A percentile compares a stretch with the other conserved stretches of the same genome.
Conservation (phyloP, 2,113 vertebrate species). For the Cynocephalus volans region DNA sequence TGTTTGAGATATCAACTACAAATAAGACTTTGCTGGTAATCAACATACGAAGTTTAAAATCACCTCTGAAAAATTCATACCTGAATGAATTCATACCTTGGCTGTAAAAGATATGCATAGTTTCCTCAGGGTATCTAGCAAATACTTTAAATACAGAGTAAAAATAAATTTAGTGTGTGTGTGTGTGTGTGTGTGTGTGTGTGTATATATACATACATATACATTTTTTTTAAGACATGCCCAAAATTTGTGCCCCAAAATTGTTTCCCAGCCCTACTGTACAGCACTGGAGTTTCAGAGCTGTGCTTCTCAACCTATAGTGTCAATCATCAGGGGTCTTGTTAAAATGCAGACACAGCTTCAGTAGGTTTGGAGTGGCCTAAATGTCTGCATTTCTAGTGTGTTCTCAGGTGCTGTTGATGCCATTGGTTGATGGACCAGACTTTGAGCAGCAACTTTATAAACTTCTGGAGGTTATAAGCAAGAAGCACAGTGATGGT, state of each 20-base stretch:
- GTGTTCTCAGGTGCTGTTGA: background rate
- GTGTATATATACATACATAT: no score
- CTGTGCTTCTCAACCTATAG: background rate
- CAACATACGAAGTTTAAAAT: no score
- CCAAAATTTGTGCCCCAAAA: background rate
- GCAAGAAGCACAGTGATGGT: background rate
- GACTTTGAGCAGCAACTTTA: background rate
- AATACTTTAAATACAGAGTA: background rate
- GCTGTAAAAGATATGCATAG: background rate
- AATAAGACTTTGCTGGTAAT: no score
- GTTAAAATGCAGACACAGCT: background rate
- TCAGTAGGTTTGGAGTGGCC: background rate
- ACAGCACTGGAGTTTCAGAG: background rate
- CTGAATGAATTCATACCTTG: background rate
- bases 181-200: no score
- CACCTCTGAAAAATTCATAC: no score
- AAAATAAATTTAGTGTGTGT: background rate
- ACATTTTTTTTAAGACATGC: background rate
- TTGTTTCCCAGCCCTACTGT: background rate
- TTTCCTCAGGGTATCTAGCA: background rate
- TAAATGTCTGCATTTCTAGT: background rate
- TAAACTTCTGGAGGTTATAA: background rate
- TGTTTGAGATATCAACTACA: no score
- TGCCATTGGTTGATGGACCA: background rate
- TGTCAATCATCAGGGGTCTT: background rate